phyloP scores from a whole-genome alignment of 2,113 vertebrate genomes.

The Actinemys pallida region DNA sequence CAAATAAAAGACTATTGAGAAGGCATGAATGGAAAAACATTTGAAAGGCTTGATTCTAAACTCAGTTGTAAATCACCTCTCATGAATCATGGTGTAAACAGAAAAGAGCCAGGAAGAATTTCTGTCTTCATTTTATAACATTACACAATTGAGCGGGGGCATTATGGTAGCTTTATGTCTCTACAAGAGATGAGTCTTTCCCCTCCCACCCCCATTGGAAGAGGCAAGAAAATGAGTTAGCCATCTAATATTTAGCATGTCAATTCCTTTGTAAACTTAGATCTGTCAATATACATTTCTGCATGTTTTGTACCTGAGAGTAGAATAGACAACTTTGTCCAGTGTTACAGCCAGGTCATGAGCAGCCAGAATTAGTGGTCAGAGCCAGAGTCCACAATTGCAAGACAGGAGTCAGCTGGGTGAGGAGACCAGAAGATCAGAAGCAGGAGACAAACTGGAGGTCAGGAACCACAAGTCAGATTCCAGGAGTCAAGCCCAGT shows the following conservation, averaged over 20 bases:
- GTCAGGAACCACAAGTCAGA: not conserved
- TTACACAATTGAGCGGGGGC: not conserved
- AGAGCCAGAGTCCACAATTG: not conserved
- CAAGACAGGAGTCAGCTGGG: not conserved
- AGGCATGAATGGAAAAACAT: not conserved
- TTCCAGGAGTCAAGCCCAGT: too few relatives aligned
- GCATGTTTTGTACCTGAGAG: not conserved
- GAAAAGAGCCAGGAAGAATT: not conserved
- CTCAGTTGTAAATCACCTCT: not conserved
- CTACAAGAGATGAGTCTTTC: not conserved
- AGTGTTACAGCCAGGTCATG: not conserved
- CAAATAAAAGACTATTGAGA: not conserved
- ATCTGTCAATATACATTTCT: not conserved
- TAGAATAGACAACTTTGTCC: not conserved
- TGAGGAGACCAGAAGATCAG: not conserved
- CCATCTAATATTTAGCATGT: not conserved
- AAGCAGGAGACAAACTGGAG: not conserved
- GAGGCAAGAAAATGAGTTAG: not conserved
- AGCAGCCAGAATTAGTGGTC: not conserved
- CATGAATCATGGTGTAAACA: not conserved
- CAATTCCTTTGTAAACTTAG: not conserved
- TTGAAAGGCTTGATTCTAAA: not conserved
- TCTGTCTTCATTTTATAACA: not conserved
- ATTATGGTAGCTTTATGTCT: not conserved
- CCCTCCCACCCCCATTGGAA: not conserved